Base-by-base conservation (phyloP, 35 echinoderm and acorn worm species). In the Chiridota heheva region DNA sequence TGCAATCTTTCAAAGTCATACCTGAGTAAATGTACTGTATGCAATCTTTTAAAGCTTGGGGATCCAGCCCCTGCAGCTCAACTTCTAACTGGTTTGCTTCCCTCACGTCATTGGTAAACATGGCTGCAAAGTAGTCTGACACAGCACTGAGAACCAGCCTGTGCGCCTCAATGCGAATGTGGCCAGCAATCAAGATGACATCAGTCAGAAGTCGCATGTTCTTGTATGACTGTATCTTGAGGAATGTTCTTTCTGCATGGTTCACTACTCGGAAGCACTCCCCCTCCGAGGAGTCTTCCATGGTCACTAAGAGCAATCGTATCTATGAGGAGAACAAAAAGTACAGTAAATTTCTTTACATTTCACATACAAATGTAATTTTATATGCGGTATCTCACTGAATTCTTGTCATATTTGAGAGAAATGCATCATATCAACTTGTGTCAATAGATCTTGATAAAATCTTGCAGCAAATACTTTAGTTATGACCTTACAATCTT, bases 11-110 rank as follows among this genome's bases (percentile, higher is more conserved):
- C n/a, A n/a, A n/a, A n/a, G n/a, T n/a, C n/a, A 24, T 72, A 98
- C 95, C 95, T 89, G 95, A 88, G 67, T 98, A 98, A 30, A 91
- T 98, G 46, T 98, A 98, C 43, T 98, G 84, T 57, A 98, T 92
- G 73, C 89, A 91, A 12, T 90, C 84, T 49, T 89, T 91, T 31
- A 98, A 67, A 13, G 95, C 84, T 13, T 47, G 20, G n/a, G 95
- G 84, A 69, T 98, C 89, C 0, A 98, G 45, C 1, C 63, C 85
- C 15, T 86, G 81, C 27, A 98, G 72, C 34, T 88, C 89, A 5
- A 98, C 80, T 40, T 98, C 95, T 25, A 37, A 58, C 41, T 91
- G 84, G 7, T 62, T 73, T 1, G 95, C 87, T 42, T 98, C 95
- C 4, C 74, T 65, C 12, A 98, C 74, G 70, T 98, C 70, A 57